Evolutionary conservation across 2,113 vertebrate genomes (phyloP).

Genomic region (Xiphophorus hellerii): DNA sequence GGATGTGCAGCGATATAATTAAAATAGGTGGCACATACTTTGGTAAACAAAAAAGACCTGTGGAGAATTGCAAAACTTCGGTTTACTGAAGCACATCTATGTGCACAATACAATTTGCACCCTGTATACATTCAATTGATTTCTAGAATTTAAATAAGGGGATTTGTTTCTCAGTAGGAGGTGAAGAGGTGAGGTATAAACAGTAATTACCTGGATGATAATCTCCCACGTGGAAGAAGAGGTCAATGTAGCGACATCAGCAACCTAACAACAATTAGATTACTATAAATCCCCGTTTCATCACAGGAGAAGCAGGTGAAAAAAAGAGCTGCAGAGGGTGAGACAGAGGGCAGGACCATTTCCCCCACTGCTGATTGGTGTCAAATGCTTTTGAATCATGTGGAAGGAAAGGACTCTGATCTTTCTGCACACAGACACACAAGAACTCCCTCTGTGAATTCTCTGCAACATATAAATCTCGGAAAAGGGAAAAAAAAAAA

Average conservation of each 20-base stretch:
- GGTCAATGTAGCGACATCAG: conserved; percentile 38
- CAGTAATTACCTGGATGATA: conserved; percentile 53
- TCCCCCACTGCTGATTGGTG: conserved; percentile 72
- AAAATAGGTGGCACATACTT: neutral
- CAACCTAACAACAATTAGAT: conserved; percentile 26
- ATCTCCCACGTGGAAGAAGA: conserved; percentile 38
- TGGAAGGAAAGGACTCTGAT: conserved; percentile 59
- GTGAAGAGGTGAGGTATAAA: conserved; percentile 25
- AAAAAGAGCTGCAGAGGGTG: conserved; percentile 31
- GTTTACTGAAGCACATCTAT: neutral
- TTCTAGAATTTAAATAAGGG: conserved; percentile 36
- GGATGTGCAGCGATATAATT: neutral
- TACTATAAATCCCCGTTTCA: conserved; percentile 29
- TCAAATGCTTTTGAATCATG: conserved; percentile 73
- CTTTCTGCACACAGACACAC: conserved; percentile 21
- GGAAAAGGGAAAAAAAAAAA: conserved; percentile 18
- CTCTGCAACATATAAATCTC: conserved; percentile 60
- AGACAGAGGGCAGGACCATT: conserved; percentile 49
- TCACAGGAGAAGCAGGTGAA: conserved; percentile 21
- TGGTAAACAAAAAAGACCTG: neutral
- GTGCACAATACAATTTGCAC: neutral
- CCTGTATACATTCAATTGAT: neutral
- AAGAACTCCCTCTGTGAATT: conserved; percentile 27
- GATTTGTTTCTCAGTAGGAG: conserved; percentile 25
- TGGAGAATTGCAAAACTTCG: neutral